Evolutionary conservation across 2,888 invertebrate genomes (phyloP), one percentile per base, ranked within the genome.

Genomic region (Coelinius sp.): DNA sequence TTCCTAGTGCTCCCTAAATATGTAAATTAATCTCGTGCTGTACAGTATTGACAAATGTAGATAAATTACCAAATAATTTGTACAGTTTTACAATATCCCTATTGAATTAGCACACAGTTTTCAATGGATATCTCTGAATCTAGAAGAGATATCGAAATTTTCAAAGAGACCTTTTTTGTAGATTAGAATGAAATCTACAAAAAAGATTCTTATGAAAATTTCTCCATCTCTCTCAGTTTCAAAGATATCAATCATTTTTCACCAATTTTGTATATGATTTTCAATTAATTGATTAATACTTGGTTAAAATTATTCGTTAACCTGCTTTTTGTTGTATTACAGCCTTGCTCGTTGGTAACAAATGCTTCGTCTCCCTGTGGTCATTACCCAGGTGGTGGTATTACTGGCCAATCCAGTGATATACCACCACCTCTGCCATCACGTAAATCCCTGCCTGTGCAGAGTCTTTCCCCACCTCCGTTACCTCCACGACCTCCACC

Each of bases 401-500:
- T 27, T 24, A 49, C 35, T 70, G 63, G 66, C n/a, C 46, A 86
- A 77, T 31, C 22, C 62, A 62, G 81, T 72, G 82, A 82, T 74
- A 78, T 84, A 73, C 89, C 90, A 78, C 88, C 88, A 76, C 89
- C 89, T 75, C 81, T 88, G 76, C 87, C 88, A 62, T 87, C 88
- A 78, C 87, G 88, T 77, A 88, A 88, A 79, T 85, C 88, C 84
- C 75, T 85, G 72, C 86, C 86, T 80, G 85, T 86, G 86, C 86
- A 85, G 83, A 86, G 85, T 79, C 84, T 86, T 73, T 85, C 87
- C 78, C 90, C 90, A 70, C 92, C 92, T 77, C 92, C 92, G 27
- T 86, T 92, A 80, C 92, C 92, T 70, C 92, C 92, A 22, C 89
- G 92, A 79, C 89, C 90, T 81, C 89, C 89, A 10, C 89, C 88